Evolutionary conservation across 1,140 invertebrate genomes (phyloP).

Genomic region (Sarcophaga bullata): DNA sequence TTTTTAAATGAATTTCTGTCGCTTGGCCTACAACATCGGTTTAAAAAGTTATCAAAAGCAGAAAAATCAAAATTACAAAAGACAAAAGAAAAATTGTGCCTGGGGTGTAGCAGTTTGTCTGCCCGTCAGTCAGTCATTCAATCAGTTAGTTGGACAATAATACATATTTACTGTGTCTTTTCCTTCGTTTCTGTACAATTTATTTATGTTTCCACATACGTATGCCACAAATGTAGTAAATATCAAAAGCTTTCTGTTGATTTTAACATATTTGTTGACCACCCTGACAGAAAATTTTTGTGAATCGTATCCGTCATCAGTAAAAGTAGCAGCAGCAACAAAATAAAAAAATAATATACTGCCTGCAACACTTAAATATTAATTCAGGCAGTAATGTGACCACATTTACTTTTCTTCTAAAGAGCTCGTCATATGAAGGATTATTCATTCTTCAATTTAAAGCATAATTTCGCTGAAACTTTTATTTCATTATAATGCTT

Average conservation of each 20-base stretch:
- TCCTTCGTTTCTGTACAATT: neutral
- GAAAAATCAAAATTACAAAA: neutral
- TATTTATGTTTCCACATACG: neutral
- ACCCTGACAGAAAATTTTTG: slow-evolving; percentile 4
- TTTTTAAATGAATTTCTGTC: too few species aligned
- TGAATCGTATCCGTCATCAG: slow-evolving; percentile 12
- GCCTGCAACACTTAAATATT: neutral
- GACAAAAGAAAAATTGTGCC: slow-evolving; percentile 2
- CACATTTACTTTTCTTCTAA: too few species aligned
- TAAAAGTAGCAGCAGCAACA: slow-evolving; percentile 1
- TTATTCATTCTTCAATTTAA: too few species aligned
- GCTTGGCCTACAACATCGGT: too few species aligned
- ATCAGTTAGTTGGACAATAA: neutral
- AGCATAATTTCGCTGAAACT: too few species aligned
- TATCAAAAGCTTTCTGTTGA: neutral
- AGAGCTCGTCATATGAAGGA: too few species aligned
- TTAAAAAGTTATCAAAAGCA: neutral
- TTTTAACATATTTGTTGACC: slow-evolving; percentile 3
- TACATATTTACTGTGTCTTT: neutral
- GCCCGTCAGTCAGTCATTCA: slow-evolving; percentile 1
- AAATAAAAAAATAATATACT: neutral
- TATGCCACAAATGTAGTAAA: neutral
- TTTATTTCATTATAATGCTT: too few species aligned
- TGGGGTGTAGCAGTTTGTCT: slow-evolving; percentile 3
- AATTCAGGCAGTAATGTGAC: too few species aligned